Percentiles rank a stretch among this genome's conserved stretches.
These are phyloP conservation scores for Ips typographus DNA, from an alignment of 1,140 invertebrate species.

Conservation along the genomic window DNA sequence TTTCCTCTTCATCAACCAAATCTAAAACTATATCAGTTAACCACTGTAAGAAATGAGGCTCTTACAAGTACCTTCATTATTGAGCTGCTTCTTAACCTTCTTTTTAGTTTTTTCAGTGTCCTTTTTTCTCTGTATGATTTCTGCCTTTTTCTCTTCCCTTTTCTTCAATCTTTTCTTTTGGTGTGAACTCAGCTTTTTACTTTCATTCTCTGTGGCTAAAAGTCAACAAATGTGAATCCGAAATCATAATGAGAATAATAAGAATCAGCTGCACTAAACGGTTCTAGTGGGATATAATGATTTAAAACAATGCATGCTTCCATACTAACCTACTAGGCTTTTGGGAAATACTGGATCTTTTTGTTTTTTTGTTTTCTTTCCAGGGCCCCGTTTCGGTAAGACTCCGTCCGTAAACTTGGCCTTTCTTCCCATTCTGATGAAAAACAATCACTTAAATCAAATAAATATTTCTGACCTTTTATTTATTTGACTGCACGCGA, in stretches of 20 bases:
- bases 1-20: neutral
- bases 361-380: conserved; percentile 83
- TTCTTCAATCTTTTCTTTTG: conserved; percentile 69
- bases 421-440: conserved; percentile 77
- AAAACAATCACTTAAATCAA: neutral
- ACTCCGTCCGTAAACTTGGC: conserved; percentile 72
- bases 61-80: neutral
- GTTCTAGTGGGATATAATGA: neutral
- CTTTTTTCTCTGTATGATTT: conserved; percentile 53
- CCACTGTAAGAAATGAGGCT: neutral
- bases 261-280: neutral
- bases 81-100: conserved; percentile 41
- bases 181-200: conserved; percentile 65
- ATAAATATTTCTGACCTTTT: too few relatives aligned
- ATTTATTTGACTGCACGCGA: too few relatives aligned
- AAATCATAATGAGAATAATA: neutral
- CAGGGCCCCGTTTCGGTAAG: conserved; percentile 76
- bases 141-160: conserved; percentile 62
- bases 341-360: conserved; percentile 71
- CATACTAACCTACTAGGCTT: conserved; percentile 53
- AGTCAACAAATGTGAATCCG: conserved; percentile 4
- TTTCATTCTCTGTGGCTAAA: conserved; percentile 45
- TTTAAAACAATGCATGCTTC: neutral
- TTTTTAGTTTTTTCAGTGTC: conserved; percentile 43
- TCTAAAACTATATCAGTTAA: neutral